These are phyloP conservation scores for Enteromius viviparus DNA, from an alignment of 2,797 vertebrate species.

Conservation along the genomic window DNA sequence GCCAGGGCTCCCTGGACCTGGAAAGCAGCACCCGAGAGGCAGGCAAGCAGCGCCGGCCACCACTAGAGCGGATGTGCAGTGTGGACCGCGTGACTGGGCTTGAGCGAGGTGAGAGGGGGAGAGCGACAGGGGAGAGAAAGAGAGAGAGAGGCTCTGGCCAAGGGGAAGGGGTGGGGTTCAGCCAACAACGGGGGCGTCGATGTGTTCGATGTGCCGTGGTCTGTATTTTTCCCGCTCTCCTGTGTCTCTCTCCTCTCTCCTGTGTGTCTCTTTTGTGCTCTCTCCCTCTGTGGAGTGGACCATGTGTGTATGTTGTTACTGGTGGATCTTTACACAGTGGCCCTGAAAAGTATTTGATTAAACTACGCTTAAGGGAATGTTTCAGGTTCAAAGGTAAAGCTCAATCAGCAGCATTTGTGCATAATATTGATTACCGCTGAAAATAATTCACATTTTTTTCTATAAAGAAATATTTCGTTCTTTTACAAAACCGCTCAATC, in stretches of 20 bases:
- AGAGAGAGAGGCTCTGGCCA: slow-evolving; percentile 65
- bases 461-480: too few species aligned
- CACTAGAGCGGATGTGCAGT: slow-evolving; percentile 93
- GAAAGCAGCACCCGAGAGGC: slow-evolving; percentile 82
- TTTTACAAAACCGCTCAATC: too few species aligned
- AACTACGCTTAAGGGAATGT: neutral
- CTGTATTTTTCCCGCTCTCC: slow-evolving; percentile 73
- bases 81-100: slow-evolving; percentile 90
- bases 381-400: neutral
- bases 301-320: slow-evolving; percentile 29
- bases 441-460: neutral
- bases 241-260: slow-evolving; percentile 70
- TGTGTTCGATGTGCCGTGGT: slow-evolving; percentile 76
- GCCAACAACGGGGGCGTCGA: slow-evolving; percentile 49
- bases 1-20: slow-evolving; percentile 87
- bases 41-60: slow-evolving; percentile 84
- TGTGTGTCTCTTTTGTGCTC: slow-evolving; percentile 72
- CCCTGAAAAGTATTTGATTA: slow-evolving; percentile 17
- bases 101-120: slow-evolving; percentile 80
- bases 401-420: neutral
- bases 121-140: slow-evolving; percentile 65
- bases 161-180: slow-evolving; percentile 32
- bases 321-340: slow-evolving; percentile 23
- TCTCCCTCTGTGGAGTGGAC: slow-evolving; percentile 77
- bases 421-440: neutral